phyloP scores from a whole-genome alignment of 2,797 vertebrate species.

The Falco peregrinus region DNA sequence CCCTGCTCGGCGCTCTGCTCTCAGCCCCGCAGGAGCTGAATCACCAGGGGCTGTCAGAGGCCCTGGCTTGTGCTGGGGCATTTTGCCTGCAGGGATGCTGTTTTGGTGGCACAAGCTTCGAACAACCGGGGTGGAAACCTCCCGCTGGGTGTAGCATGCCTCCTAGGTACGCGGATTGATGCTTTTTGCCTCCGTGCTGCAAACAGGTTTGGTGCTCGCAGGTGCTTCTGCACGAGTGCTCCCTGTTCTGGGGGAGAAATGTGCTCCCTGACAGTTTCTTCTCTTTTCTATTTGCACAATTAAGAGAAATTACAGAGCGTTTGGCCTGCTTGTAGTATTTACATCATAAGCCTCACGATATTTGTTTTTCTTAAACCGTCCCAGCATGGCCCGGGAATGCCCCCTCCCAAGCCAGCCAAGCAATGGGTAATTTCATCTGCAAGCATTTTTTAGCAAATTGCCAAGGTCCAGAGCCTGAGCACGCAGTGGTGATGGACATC shows the following conservation, averaged over 20 bases:
- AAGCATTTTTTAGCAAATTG: not conserved
- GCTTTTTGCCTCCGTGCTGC: fast-evolving
- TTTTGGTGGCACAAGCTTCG: fast-evolving
- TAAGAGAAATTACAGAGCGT: not conserved
- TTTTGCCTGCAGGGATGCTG: not conserved
- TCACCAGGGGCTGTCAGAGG: not conserved
- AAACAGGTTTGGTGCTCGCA: fast-evolving
- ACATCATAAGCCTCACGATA: not conserved
- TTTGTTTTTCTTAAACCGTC: not conserved
- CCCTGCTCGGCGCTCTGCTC: fast-evolving
- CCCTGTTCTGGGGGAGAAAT: not conserved
- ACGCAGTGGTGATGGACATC: fast-evolving
- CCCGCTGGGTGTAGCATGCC: fast-evolving
- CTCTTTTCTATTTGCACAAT: not conserved
- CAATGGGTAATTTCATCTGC: not conserved
- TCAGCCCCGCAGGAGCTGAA: fast-evolving
- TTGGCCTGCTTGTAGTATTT: not conserved
- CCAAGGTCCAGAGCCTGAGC: not conserved
- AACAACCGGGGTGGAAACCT: fast-evolving
- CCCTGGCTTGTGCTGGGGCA: not conserved
- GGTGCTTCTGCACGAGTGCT: not conserved
- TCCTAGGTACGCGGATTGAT: fast-evolving
- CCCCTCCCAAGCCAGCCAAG: not conserved
- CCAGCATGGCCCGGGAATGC: not conserved
- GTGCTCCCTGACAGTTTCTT: not conserved